Conservation (phyloP, 2,888 invertebrate genomes). For the Himalopsyche kuldschensis region DNA sequence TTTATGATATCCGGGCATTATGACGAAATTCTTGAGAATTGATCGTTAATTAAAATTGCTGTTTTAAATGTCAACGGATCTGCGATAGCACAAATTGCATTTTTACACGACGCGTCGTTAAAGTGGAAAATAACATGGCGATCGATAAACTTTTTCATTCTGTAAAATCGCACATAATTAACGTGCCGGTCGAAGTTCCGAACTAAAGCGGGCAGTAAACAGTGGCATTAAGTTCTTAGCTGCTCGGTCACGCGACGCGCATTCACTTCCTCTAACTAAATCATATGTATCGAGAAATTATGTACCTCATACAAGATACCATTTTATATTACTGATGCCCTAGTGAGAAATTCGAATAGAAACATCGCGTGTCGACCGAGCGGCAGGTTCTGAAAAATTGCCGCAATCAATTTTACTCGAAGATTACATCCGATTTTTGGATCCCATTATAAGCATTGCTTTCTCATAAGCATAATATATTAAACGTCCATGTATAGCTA, state of each 20-base stretch:
- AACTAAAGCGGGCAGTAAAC: background rate
- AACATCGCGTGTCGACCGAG: background rate
- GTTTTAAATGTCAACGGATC: no score
- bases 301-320: background rate
- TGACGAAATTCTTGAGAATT: no score
- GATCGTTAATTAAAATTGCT: no score
- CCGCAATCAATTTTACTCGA: background rate
- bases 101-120: no score
- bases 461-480: background rate
- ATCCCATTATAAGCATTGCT: background rate
- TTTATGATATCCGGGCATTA: no score
- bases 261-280: background rate
- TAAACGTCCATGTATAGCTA: background rate
- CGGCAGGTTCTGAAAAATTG: background rate
- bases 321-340: background rate
- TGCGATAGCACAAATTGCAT: no score
- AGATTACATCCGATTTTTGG: background rate
- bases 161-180: background rate
- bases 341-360: background rate
- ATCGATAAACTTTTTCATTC: background rate
- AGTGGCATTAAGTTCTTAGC: background rate
- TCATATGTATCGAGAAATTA: background rate
- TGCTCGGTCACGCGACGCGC: background rate
- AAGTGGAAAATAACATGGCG: background rate
- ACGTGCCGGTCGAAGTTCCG: background rate